Evolutionary conservation across 1,140 invertebrate species (phyloP).

Genomic region (Macrobrachium nipponense): DNA sequence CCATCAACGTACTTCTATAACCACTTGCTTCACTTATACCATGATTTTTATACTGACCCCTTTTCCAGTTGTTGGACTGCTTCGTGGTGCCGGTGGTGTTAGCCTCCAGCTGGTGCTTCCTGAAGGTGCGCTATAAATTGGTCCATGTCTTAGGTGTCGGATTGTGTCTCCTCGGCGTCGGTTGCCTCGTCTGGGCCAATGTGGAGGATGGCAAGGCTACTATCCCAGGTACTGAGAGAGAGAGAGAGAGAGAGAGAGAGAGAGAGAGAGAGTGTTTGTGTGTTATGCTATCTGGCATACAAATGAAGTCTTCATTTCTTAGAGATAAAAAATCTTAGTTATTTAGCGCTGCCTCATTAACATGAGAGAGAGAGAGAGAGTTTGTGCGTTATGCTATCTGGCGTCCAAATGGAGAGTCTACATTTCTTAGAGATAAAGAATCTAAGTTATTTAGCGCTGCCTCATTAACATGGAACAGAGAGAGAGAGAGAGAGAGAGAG

Average conservation of each 20-base stretch:
- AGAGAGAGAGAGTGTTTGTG: conserved; percentile 32
- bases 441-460: too few relatives aligned
- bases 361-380: too few relatives aligned
- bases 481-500: conserved; percentile 15
- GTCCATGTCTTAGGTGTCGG: conserved; percentile 85
- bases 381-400: too few relatives aligned
- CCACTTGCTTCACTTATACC: conserved; percentile 9
- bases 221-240: conserved; percentile 64
- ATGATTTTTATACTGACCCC: conserved; percentile 69
- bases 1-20: not conserved
- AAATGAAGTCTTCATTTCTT: too few relatives aligned
- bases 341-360: too few relatives aligned
- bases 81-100: conserved; percentile 87
- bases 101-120: conserved; percentile 78
- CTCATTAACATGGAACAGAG: not conserved
- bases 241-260: conserved; percentile 30
- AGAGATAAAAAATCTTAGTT: too few relatives aligned
- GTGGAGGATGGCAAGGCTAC: conserved; percentile 75
- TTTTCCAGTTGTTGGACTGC: conserved; percentile 82
- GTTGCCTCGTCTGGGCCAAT: conserved; percentile 86
- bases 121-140: conserved; percentile 77
- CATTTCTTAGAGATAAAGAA: too few relatives aligned
- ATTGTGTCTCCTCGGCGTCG: conserved; percentile 84
- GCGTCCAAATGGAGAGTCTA: too few relatives aligned
- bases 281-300: not conserved